Conservation (phyloP, 2,888 invertebrate genomes). For the Phyllotreta cruciferae region DNA sequence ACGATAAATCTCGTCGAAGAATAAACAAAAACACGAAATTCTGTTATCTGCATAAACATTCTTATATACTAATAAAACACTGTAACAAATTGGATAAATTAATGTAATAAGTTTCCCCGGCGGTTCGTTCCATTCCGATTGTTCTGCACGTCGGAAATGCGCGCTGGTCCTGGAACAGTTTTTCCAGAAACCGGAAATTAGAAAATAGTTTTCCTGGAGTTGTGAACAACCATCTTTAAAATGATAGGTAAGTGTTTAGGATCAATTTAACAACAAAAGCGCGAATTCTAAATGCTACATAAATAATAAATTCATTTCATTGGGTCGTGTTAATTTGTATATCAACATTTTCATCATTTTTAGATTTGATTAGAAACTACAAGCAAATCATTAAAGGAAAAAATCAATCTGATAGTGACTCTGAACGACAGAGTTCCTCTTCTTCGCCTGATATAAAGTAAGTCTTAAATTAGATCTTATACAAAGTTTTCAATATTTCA, state of each 20-base stretch:
- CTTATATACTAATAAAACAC: conserved; percentile 3
- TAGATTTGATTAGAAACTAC: conserved; percentile 49
- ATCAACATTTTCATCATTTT: conserved; percentile 5
- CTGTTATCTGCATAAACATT: conserved; percentile 3
- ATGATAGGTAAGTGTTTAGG: too few species aligned
- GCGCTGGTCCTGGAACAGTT: too few species aligned
- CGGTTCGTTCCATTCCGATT: neutral
- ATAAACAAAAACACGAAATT: conserved; percentile 17
- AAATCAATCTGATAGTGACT: conserved; percentile 51
- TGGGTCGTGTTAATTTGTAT: neutral
- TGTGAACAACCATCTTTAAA: too few species aligned
- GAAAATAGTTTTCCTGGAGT: too few species aligned
- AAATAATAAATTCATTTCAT: neutral
- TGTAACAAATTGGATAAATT: conserved; percentile 9
- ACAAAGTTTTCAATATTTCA: neutral
- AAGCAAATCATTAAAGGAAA: conserved; percentile 48
- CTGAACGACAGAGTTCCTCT: conserved; percentile 59
- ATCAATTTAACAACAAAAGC: too few species aligned
- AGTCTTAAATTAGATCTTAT: conserved; percentile 34
- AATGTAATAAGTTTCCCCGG: neutral
- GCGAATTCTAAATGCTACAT: too few species aligned
- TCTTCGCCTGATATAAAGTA: conserved; percentile 58
- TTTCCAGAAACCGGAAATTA: too few species aligned
- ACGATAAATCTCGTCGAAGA: conserved; percentile 1
- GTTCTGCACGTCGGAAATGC: too few species aligned